Evolutionary conservation across 1,140 invertebrate genomes (phyloP), one percentile per base, ranked within the genome.

Genomic region (Drosophila tani): DNA sequence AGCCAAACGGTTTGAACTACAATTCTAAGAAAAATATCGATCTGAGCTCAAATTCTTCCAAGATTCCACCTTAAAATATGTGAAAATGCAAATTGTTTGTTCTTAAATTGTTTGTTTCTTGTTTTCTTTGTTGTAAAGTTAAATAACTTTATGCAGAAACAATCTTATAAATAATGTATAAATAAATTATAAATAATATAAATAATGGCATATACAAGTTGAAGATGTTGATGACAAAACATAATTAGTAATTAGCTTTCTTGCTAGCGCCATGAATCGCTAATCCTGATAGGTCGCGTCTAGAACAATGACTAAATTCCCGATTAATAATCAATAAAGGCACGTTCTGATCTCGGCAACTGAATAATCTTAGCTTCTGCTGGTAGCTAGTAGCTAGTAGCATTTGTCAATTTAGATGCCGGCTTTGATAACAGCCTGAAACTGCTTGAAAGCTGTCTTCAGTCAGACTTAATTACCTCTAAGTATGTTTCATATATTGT

Each of bases 341-440:
- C 2, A 12, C 0, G 11, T 5, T 32, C 9, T 3, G 11, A 53
- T 53, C 17, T 14, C 6, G 3, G 1, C 9, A 32, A 9, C 51
- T 8, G 1, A 15, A n/a, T 55, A 55, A 21, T 21, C 53, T 56
- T 24, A 24, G 32, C 8, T 55, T 55, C 15, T 38, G 21, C 9
- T 38, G 15, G 19, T 56, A 21, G 53, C 14, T 24, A 11, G 14
- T 56, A 38, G 53, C 19, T 24, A 11, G 14, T 56, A 38, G 35
- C 53, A 56, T 56, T 56, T 56, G 53, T 56, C 19, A 56, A 56
- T n/a, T 56, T n/a, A 56, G 53, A 56, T 56, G 53, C 53, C 53
- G 53, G 53, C 8, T 11, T 56, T 40, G 53, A 56, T 56, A 40
- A 2, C 53, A 21, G 14, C 1, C 14, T 14, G 7, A 2, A 35